Conservation (phyloP, 2,797 vertebrate species). For the Epinephelus awoara region DNA sequence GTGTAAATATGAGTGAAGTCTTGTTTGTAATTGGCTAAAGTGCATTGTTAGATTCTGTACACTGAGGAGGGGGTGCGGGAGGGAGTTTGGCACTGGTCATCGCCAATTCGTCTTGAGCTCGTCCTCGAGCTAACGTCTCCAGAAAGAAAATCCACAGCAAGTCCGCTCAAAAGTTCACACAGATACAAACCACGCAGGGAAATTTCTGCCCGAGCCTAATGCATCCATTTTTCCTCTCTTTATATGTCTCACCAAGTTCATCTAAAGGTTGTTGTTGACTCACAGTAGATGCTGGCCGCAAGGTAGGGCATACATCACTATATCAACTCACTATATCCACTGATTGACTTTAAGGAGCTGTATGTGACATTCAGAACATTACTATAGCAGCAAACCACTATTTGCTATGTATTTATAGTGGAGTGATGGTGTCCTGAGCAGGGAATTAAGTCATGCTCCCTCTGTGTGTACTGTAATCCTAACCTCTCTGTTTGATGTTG, state of each 20-base stretch:
- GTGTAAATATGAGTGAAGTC: slow-evolving; percentile 41
- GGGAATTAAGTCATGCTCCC: too few species aligned
- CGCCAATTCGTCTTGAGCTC: slow-evolving; percentile 45
- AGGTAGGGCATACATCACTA: slow-evolving; percentile 22
- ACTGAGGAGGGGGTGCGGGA: slow-evolving; percentile 30
- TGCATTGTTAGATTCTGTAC: slow-evolving; percentile 83
- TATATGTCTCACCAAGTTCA: slow-evolving; percentile 12
- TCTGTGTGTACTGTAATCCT: too few species aligned
- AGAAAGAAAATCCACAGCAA: slow-evolving; percentile 74
- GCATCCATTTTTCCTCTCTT: slow-evolving; percentile 69
- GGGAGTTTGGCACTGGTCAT: slow-evolving; percentile 57
- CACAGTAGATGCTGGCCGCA: slow-evolving; percentile 18
- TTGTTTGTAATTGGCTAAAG: slow-evolving; percentile 83
- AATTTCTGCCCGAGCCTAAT: slow-evolving; percentile 43
- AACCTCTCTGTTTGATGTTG: too few species aligned
- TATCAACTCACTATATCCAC: slow-evolving; percentile 11
- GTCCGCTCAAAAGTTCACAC: slow-evolving; percentile 72
- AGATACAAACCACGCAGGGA: slow-evolving; percentile 74
- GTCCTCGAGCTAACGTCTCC: slow-evolving; percentile 39
- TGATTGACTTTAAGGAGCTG: slow-evolving; percentile 3
- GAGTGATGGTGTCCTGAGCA: too few species aligned
- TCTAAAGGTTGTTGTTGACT: slow-evolving; percentile 1
- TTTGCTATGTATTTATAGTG: too few species aligned
- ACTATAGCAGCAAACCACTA: too few species aligned
- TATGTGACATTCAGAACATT: too few species aligned